These are phyloP conservation scores for Bucco capensis DNA, from an alignment of 2,113 vertebrate genomes.

Conservation along the genomic window DNA sequence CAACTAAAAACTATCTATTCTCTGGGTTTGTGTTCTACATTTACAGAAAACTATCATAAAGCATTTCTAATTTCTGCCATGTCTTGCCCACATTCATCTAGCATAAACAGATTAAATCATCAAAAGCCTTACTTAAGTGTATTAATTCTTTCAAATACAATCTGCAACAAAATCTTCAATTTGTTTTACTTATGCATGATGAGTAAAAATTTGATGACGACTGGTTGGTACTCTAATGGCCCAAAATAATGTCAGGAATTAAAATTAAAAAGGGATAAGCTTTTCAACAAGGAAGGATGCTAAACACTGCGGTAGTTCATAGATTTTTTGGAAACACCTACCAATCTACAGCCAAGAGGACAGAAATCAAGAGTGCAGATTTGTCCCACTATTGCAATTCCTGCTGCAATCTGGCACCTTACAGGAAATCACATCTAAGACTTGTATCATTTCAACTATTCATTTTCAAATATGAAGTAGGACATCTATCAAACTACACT, in stretches of 20 bases:
- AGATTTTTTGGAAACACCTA: not conserved
- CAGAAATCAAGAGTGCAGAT: not conserved
- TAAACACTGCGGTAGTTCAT: not conserved
- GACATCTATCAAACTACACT: not conserved
- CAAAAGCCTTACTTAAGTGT: not conserved
- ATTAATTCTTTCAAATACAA: not conserved
- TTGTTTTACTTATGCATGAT: not conserved
- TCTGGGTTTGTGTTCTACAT: not conserved
- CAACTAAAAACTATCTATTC: not conserved
- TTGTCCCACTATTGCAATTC: not conserved
- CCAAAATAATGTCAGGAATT: not conserved
- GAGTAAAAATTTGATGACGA: not conserved
- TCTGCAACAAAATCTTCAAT: not conserved
- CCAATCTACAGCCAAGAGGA: not conserved
- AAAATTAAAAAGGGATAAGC: not conserved
- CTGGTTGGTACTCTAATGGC: not conserved
- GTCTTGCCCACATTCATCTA: not conserved
- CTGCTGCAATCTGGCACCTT: not conserved
- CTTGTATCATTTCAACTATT: accelerated
- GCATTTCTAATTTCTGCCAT: not conserved
- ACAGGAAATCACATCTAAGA: not conserved
- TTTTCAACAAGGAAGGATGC: not conserved
- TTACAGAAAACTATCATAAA: not conserved
- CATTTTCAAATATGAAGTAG: not conserved
- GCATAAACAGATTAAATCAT: conserved; percentile 1